Conservation (phyloP, 2,113 vertebrate species). For the Serinus canaria region DNA sequence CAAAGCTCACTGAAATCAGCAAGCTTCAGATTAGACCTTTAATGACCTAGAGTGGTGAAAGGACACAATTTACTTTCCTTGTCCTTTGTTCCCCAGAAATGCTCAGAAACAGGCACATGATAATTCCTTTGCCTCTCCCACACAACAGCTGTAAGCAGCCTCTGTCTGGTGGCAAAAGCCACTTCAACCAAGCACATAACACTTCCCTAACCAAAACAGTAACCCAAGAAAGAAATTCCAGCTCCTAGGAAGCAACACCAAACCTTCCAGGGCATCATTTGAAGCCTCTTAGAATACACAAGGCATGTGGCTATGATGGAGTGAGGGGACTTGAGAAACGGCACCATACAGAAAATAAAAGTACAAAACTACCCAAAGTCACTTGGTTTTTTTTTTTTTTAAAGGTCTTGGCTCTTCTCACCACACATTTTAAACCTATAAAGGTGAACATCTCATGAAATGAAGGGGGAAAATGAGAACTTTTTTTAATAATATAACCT, state of each 20-base stretch:
- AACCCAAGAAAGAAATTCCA: background rate
- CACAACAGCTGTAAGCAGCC: background rate
- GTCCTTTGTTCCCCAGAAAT: conserved; percentile 18
- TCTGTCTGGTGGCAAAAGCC: background rate
- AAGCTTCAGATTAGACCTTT: background rate
- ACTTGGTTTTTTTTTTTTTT: too few relatives aligned
- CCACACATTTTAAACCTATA: background rate
- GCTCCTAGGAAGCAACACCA: background rate
- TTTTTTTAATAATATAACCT: background rate
- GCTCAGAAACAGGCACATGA: background rate
- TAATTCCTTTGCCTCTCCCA: background rate
- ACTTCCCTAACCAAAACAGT: background rate
- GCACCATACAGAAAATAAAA: background rate
- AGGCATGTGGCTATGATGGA: background rate
- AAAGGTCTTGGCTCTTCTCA: background rate
- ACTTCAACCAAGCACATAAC: background rate
- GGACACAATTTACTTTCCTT: background rate
- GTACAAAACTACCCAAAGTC: background rate
- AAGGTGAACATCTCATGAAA: background rate
- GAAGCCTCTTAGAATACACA: background rate
- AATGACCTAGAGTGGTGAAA: background rate
- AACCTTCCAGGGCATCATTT: background rate
- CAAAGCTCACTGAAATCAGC: background rate
- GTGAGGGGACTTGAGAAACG: background rate
- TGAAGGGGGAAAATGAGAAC: background rate